Base-by-base conservation (phyloP, 2,888 invertebrate species). In the Cacoxenus indagator region DNA sequence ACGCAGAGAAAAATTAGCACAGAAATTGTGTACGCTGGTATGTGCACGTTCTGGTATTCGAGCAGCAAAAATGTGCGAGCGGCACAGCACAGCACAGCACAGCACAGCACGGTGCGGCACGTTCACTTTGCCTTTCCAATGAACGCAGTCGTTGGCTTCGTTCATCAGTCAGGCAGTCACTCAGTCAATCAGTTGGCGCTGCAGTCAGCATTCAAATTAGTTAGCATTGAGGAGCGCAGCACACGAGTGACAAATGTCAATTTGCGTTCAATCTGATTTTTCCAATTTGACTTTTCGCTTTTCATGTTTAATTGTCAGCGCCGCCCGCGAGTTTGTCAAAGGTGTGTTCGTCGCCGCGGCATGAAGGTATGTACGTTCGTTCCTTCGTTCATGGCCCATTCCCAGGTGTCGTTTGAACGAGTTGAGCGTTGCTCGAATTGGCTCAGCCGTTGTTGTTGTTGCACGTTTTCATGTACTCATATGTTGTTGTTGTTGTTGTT, bases 241-340 rank as follows among this genome's bases (percentile, higher is more conserved):
- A 9, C 27, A 37, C 59, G 43, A 62, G 82, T 80, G 43, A 45
- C 72, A 72, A 73, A 73, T 76, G 70, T 71, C 75, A 76, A 69
- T 71, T 68, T 76, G 73, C 65, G 70, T 73, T 72, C 69, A 61
- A 51, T 64, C n/a, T 68, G 64, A 8, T 61, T 51, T 31, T 54
- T 65, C 17, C 17, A 26, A 61, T 37, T 61, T 61, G 31, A 61
- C 37, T 61, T 61, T 61, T 37, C 22, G 37, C 27, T 61, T 45
- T 43, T 62, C 26, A 19, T 37, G 17, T 62, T 62, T 62, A 62
- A 62, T 62, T 43, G 65, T 17, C 19, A 27, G 27, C 22, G 54
- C 48, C 43, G 43, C 17, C 48, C 22, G 27, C 62, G 45, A 54
- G n/a, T 4, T 48, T 46, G 59, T n/a, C 59, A 54, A 22, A 51